phyloP scores from a whole-genome alignment of 2,797 vertebrate genomes.

The Coendou prehensilis region DNA sequence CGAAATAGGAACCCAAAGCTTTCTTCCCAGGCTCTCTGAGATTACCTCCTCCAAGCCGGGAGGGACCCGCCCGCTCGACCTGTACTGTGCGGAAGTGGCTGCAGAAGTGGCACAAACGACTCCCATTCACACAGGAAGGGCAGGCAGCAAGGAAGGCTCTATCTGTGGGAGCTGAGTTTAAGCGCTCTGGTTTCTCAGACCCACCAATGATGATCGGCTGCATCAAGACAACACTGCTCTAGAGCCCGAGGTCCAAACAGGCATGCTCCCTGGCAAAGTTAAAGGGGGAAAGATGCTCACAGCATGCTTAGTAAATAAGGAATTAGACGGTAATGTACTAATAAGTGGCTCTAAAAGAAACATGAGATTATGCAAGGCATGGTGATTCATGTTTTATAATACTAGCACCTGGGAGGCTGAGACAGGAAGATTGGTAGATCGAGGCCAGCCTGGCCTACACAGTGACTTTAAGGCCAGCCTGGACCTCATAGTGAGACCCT shows the following conservation, averaged over 20 bases:
- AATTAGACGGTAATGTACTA: neutral
- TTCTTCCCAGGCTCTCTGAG: neutral
- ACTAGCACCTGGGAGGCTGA: neutral
- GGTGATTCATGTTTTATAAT: no score
- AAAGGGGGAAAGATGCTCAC: neutral
- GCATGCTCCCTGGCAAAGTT: neutral
- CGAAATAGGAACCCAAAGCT: neutral
- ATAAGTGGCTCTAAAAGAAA: slow-evolving; percentile 8
- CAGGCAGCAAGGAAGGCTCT: neutral
- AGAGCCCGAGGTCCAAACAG: neutral
- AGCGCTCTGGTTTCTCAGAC: slow-evolving; percentile 22
- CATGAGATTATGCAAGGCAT: neutral
- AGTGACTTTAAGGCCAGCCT: neutral
- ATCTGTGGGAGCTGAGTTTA: neutral
- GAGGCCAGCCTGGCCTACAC: neutral
- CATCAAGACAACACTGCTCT: neutral
- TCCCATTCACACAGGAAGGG: neutral
- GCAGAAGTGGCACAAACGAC: neutral
- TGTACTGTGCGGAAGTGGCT: neutral
- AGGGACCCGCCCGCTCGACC: neutral
- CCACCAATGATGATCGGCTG: neutral
- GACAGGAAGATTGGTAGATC: neutral
- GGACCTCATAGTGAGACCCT: neutral
- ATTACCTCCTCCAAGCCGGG: neutral
- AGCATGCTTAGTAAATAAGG: neutral